Conservation (phyloP, 2,797 vertebrate genomes). For the Phylloscopus collybita region DNA sequence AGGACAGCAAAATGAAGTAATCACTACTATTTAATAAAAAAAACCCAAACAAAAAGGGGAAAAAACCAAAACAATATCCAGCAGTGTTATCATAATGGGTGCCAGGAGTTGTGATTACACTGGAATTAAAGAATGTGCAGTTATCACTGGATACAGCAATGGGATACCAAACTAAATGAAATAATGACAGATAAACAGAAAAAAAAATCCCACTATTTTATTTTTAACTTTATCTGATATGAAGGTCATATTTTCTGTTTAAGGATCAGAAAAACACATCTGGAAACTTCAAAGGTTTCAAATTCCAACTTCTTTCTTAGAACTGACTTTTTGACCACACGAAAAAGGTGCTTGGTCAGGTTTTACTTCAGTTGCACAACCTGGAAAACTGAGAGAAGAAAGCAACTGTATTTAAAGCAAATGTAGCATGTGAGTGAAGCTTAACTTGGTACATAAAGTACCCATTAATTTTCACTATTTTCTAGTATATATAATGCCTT, state of each 20-base stretch:
- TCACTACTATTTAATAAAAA: not conserved
- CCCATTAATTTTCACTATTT: slow-evolving; percentile 48
- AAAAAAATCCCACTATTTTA: not conserved
- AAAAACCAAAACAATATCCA: not conserved
- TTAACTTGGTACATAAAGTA: slow-evolving; percentile 40
- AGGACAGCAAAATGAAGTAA: not conserved
- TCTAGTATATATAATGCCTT: not conserved
- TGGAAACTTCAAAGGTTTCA: not conserved
- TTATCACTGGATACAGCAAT: not conserved
- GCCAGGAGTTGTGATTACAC: not conserved
- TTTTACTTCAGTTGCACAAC: not conserved
- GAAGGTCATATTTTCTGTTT: not conserved
- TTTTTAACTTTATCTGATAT: slow-evolving; percentile 19
- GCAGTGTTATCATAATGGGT: not conserved
- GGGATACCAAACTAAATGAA: not conserved
- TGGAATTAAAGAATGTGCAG: not conserved
- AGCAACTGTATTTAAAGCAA: slow-evolving; percentile 40
- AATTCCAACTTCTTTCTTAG: not conserved
- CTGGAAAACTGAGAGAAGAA: not conserved
- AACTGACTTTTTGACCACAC: not conserved
- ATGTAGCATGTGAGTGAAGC: slow-evolving; percentile 29
- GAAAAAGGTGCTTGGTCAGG: not conserved
- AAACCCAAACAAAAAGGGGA: fast-evolving
- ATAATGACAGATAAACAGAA: not conserved
- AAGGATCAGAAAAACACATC: not conserved